Conservation (phyloP, 2,113 vertebrate species). For the Muscicapa adusta region DNA sequence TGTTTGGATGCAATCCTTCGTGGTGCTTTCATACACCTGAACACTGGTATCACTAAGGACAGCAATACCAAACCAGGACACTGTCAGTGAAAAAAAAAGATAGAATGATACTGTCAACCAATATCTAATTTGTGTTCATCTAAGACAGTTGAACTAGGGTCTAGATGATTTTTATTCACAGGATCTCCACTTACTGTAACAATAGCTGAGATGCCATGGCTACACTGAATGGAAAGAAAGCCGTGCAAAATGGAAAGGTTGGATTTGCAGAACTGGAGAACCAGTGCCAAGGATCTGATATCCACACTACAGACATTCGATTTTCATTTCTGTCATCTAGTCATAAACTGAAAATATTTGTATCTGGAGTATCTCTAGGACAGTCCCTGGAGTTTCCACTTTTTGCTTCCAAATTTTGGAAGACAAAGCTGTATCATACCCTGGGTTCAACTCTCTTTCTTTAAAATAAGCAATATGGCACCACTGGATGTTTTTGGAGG, state of each 20-base stretch:
- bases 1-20: background rate
- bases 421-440: background rate
- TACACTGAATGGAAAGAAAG: background rate
- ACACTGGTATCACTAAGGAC: background rate
- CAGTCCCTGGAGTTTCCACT: background rate
- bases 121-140: background rate
- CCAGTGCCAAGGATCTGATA: accelerated
- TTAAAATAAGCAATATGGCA: background rate
- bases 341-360: background rate
- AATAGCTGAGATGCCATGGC: background rate
- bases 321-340: background rate
- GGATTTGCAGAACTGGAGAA: background rate
- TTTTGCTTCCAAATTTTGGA: background rate
- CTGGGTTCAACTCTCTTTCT: background rate
- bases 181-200: background rate
- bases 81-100: background rate
- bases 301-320: no score
- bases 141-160: background rate
- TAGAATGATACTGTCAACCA: background rate
- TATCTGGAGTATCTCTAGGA: background rate
- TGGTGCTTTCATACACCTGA: background rate
- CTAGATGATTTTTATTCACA: background rate
- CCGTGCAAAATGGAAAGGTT: background rate
- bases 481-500: background rate
- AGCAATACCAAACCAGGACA: background rate